Base-by-base conservation (phyloP, 1,140 invertebrate species). In the Bombus pascuorum region DNA sequence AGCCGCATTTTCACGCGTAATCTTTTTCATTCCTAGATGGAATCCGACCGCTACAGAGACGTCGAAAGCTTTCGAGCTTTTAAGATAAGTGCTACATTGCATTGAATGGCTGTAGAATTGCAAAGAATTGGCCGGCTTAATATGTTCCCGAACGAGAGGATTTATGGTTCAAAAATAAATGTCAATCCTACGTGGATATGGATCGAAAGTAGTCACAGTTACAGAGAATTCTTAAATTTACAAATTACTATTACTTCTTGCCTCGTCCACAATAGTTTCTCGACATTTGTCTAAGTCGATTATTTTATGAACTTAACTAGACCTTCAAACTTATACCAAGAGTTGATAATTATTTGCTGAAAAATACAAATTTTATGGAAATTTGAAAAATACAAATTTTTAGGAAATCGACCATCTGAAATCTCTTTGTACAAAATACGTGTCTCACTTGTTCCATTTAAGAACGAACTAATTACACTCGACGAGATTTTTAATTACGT, bases 31-130 rank as follows among this genome's bases (percentile, higher is more conserved):
- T 90, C 78, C 78, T 39, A 82, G 86, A 87, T 89, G 85, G 65
- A 86, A 88, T 73, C 39, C 83, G 53, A 53, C 76, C 76, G 47
- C 81, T 86, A 83, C 68, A 79, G 78, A 80, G 82, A 86, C 34
- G 70, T 28, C 75, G 75, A 87, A 68, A 83, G 86, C 89, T 83
- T 90, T 87, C 81, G 68, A n/a, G 87, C 88, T 90, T 90, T 90
- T 74, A 80, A 88, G 89, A 90, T 90, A 90, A 90, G 86, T 90
- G 86, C 86, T 85, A 70, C 65, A 83, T 76, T 83, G 83, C 82
- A 68, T 44, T 65, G 71, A 88, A 90, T 76, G 76, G 66, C 85
- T 32, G 83, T 15, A 44, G 74, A 81, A 77, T 57, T 34, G 53
- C 42, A 47, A 73, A 47, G 47, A 73, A 75, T 83, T 83, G 72